Base-by-base conservation (phyloP, 2,113 vertebrate species). In the Gallinago media region DNA sequence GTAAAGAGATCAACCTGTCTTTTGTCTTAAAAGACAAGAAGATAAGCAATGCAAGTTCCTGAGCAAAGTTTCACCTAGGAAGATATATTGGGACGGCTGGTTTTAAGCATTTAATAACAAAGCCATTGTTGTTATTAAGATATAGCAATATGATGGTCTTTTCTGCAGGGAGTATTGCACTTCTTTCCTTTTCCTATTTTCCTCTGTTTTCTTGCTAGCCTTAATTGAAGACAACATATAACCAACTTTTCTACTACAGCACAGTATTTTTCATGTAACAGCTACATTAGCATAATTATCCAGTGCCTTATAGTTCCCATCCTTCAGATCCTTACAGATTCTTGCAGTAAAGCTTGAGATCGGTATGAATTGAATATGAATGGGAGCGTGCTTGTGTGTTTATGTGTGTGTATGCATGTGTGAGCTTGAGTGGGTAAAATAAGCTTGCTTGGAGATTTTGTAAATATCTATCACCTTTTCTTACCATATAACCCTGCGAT, bases 321-420 rank as follows among this genome's bases (percentile, higher is more conserved):
- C 15, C 19, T 42, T 56, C 70, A 65, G 20, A 70, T 12, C 50
- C 78, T 50, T 34, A 56, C 8, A 56, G 34, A 70, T 38, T 70
- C 38, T 47, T 0, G 0, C 9, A 74, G 52, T 29, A 91, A 20
- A 82, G 14, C 3, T 71, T 17, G 52, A 31, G 40, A 38, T 3
- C 58, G 40, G 26, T 82, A 54, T 86, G 29, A 93, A 62, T 3
- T 22, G 7, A 67, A 15, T 55, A 42, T 8, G 4, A 89, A 73
- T 5, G 32, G 34, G 31, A 55, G 3, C 1, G 0, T 46, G 44
- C 25, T 49, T 70, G n/a, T 63, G 16, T 16, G 3, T 12, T 13
- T 12, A 54, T 8, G 7, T 1, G 17, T 21, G n/a, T 63, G 31
- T 27, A 31, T 2, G 2, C 11, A 26, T 2, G 6, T 25, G 21